A percentile compares a stretch with the other conserved stretches of the same genome.
These are phyloP conservation scores for Acanthosoma haemorrhoidale DNA, from an alignment of 2,888 invertebrate species.

Conservation along the genomic window DNA sequence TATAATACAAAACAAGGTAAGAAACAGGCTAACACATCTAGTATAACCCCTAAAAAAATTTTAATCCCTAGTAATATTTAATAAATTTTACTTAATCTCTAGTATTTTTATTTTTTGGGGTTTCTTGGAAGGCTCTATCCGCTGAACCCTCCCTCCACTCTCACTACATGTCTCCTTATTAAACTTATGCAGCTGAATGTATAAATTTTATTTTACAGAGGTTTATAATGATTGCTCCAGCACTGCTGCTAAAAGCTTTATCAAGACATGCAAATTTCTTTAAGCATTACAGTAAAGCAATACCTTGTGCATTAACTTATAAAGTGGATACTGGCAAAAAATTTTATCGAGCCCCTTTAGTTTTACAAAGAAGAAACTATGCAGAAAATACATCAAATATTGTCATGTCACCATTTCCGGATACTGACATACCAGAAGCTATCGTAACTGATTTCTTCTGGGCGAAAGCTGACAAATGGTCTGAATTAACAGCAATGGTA, in stretches of 20 bases:
- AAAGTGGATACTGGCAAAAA: neutral
- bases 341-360: neutral
- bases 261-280: neutral
- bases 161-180: too few species aligned
- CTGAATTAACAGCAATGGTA: conserved; percentile 57
- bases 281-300: conserved; percentile 4
- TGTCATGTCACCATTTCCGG: conserved; percentile 38
- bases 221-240: neutral
- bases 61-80: too few species aligned
- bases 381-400: conserved; percentile 29
- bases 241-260: neutral
- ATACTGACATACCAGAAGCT: conserved; percentile 36
- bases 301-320: neutral
- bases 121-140: too few species aligned
- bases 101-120: too few species aligned
- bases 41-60: too few species aligned
- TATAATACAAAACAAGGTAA: too few species aligned
- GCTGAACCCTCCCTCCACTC: too few species aligned
- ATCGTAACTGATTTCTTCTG: conserved; percentile 58
- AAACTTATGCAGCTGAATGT: neutral
- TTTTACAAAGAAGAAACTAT: neutral
- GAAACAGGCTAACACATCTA: too few species aligned
- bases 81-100: too few species aligned
- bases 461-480: conserved; percentile 59
- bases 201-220: neutral